A percentile compares a stretch with the other conserved stretches of the same genome.
Conservation (phyloP, 2,113 vertebrate species). For the Nesogale talazaci region DNA sequence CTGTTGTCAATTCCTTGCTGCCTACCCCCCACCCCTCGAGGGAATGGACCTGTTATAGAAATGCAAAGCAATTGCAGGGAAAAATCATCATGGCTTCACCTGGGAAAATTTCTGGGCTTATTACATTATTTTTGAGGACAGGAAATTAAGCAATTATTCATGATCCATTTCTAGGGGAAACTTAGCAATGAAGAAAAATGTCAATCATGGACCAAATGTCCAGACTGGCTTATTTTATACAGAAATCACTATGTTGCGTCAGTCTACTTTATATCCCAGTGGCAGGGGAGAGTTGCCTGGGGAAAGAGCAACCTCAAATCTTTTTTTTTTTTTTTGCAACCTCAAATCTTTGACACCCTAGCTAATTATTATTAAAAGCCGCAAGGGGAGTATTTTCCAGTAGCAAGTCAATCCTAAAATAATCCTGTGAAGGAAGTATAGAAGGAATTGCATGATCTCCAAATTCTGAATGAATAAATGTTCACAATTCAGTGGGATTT, state of each 20-base stretch:
- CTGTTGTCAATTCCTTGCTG: too few species aligned
- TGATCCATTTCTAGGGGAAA: conserved; percentile 15
- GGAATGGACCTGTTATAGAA: not conserved
- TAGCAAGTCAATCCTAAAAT: not conserved
- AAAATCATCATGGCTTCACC: accelerated
- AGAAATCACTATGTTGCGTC: not conserved
- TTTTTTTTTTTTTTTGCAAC: too few species aligned
- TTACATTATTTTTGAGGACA: not conserved
- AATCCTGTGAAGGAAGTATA: not conserved
- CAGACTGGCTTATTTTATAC: not conserved
- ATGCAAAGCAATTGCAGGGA: too few species aligned
- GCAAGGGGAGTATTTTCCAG: not conserved
- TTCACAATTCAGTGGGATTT: not conserved
- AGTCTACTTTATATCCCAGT: not conserved
- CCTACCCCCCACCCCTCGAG: not conserved
- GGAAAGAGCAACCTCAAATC: not conserved
- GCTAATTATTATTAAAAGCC: not conserved
- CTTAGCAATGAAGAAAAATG: conserved; percentile 2
- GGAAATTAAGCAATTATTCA: not conserved
- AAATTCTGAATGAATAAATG: not conserved
- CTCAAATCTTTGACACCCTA: not conserved
- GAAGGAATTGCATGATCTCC: not conserved
- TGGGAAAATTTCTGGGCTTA: not conserved
- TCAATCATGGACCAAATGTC: not conserved
- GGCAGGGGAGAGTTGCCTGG: not conserved